Evolutionary conservation across 2,797 vertebrate species (phyloP).

Genomic region (Poecile montanus): DNA sequence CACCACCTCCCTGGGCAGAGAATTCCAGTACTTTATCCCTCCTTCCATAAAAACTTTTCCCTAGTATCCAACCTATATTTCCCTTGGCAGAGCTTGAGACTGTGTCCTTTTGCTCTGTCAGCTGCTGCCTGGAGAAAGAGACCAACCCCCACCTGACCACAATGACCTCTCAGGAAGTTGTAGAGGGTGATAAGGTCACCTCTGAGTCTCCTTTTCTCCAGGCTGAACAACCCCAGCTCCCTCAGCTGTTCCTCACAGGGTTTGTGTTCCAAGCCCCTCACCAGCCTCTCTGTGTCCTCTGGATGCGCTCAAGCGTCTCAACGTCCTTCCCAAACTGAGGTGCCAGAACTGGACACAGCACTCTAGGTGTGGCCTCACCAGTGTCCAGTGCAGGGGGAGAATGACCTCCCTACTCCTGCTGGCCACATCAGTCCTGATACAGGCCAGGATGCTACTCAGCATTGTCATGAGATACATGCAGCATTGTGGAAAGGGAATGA

Average conservation of each 20-base stretch:
- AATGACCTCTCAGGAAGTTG: accelerated
- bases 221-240: not conserved
- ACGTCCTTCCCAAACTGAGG: accelerated
- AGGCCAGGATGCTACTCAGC: not conserved
- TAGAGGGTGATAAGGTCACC: too few relatives aligned
- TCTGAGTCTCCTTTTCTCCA: not conserved
- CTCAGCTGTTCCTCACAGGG: accelerated
- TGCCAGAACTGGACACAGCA: not conserved
- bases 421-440: not conserved
- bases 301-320: accelerated
- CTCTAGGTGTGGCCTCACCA: not conserved
- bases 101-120: accelerated
- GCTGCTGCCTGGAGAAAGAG: not conserved
- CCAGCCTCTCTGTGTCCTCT: not conserved
- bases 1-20: too few relatives aligned
- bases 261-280: not conserved
- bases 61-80: not conserved
- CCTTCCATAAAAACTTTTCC: not conserved
- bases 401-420: not conserved
- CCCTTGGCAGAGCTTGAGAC: accelerated
- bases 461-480: not conserved
- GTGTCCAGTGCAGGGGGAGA: accelerated
- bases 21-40: not conserved
- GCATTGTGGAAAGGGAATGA: not conserved
- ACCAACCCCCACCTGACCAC: not conserved